Evolutionary conservation across 1,140 invertebrate genomes (phyloP).

Genomic region (Sarcophaga peregrina): DNA sequence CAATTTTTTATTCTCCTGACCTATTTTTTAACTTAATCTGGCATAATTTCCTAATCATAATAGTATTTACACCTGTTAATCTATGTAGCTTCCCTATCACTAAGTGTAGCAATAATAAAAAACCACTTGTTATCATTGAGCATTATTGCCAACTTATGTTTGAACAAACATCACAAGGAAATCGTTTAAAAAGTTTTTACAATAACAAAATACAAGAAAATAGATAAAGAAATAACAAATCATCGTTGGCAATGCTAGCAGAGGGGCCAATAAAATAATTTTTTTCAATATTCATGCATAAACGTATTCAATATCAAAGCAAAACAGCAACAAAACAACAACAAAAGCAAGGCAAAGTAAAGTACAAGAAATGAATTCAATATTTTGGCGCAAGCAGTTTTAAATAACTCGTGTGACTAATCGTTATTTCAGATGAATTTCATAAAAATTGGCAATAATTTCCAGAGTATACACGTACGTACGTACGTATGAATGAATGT

Average conservation of each 20-base stretch:
- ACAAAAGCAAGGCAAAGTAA: too few relatives aligned
- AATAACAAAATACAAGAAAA: neutral
- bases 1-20: too few relatives aligned
- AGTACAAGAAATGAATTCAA: neutral
- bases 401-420: conserved; percentile 36
- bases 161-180: neutral
- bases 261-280: neutral
- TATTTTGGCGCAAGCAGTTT: conserved; percentile 37
- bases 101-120: neutral
- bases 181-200: neutral
- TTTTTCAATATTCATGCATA: too few relatives aligned
- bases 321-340: too few relatives aligned
- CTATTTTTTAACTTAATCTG: too few relatives aligned
- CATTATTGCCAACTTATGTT: neutral
- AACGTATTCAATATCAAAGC: too few relatives aligned
- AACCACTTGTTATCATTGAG: neutral
- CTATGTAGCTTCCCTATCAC: too few relatives aligned
- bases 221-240: neutral
- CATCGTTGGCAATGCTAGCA: neutral
- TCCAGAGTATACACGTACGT: neutral
- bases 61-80: too few relatives aligned
- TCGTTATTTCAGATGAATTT: conserved; percentile 38
- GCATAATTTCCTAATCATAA: too few relatives aligned
- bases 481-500: too few relatives aligned
- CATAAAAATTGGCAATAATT: conserved; percentile 26